Percentiles rank a stretch among this genome's conserved stretches.
Conservation (phyloP, 2,113 vertebrate species). For the Alethe castanea region DNA sequence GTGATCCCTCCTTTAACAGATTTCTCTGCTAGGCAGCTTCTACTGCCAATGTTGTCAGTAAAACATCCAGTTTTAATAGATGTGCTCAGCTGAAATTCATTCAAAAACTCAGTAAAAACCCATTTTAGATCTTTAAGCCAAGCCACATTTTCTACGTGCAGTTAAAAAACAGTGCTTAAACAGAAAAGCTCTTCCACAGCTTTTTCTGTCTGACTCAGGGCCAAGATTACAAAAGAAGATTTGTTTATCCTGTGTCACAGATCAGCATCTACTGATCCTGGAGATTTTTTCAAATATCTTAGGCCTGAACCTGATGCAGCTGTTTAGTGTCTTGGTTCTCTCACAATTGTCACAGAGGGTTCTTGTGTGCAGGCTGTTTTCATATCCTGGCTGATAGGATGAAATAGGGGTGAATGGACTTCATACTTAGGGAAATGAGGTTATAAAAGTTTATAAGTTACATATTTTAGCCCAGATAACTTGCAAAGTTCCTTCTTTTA, state of each 20-base stretch:
- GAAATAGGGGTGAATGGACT: background rate
- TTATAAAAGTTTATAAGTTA: conserved; percentile 10
- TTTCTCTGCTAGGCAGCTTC: background rate
- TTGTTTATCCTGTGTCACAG: background rate
- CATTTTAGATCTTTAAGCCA: background rate
- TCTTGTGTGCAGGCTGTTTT: background rate
- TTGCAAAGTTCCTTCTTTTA: background rate
- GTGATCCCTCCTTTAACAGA: background rate
- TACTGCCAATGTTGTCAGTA: background rate
- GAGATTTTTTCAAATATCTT: background rate
- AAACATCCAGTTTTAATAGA: background rate
- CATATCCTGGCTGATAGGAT: background rate
- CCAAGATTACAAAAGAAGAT: background rate
- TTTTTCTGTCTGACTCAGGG: background rate
- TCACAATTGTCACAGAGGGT: background rate
- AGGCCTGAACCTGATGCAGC: background rate
- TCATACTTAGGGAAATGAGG: background rate
- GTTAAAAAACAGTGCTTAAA: background rate
- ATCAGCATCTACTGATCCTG: background rate
- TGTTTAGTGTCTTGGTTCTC: background rate
- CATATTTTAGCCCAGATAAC: background rate
- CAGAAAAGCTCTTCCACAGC: background rate
- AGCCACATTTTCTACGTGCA: background rate
- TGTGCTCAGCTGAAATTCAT: background rate
- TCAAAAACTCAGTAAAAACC: background rate